Conservation (phyloP, 2,888 invertebrate species). For the Trichogramma dendrolimi region DNA sequence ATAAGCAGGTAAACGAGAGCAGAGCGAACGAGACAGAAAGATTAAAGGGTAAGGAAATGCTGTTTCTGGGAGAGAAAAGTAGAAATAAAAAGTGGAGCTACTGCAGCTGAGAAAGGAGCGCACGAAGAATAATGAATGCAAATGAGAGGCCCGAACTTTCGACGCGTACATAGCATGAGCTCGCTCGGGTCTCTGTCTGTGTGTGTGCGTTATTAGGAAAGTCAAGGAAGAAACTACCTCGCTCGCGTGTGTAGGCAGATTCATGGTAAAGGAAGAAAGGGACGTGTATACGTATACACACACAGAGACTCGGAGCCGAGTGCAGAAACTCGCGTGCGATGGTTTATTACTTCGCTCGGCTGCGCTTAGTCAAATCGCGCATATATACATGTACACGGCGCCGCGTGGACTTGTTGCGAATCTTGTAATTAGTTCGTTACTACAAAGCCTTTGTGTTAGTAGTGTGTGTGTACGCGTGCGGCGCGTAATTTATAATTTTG, state of each 20-base stretch:
- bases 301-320: background rate
- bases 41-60: slow-evolving; percentile 17
- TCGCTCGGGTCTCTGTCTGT: background rate
- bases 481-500: too few relatives aligned
- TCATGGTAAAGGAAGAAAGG: slow-evolving; percentile 8
- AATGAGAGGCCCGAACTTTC: slow-evolving; percentile 19
- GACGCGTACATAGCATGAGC: background rate
- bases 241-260: background rate
- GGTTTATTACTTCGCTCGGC: slow-evolving; percentile 13
- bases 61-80: background rate
- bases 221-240: slow-evolving; percentile 2
- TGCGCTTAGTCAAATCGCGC: slow-evolving; percentile 12
- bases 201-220: slow-evolving; percentile 14
- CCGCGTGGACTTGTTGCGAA: slow-evolving; percentile 14
- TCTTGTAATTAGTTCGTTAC: slow-evolving; percentile 15
- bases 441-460: too few relatives aligned
- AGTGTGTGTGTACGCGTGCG: too few relatives aligned
- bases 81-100: too few relatives aligned
- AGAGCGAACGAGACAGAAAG: background rate
- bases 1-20: background rate
- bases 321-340: slow-evolving; percentile 3
- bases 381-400: too few relatives aligned
- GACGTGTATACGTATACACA: background rate
- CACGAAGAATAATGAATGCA: slow-evolving; percentile 26
- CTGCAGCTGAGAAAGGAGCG: slow-evolving; percentile 7